A percentile compares a stretch with the other conserved stretches of the same genome.
These are phyloP conservation scores for Furcula furcula DNA, from an alignment of 2,888 invertebrate species.

Conservation along the genomic window DNA sequence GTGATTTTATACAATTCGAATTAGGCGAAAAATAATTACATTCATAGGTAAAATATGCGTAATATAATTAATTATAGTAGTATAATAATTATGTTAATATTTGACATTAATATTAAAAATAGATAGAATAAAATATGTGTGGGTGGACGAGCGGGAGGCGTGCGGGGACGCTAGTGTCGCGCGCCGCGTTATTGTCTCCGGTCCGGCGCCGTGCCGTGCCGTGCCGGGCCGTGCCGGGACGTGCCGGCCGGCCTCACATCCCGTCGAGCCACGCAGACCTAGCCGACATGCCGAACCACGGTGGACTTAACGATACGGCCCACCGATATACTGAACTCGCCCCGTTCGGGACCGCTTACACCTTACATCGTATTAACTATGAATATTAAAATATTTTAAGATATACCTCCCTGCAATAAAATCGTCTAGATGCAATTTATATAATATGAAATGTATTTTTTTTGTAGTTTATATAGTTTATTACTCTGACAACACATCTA, in stretches of 20 bases:
- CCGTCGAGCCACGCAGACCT: slow-evolving; percentile 24
- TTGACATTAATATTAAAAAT: slow-evolving; percentile 82
- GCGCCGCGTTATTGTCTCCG: slow-evolving; percentile 60
- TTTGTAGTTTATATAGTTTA: slow-evolving; percentile 73
- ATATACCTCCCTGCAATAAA: slow-evolving; percentile 78
- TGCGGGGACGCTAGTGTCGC: slow-evolving; percentile 46
- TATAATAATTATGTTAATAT: slow-evolving; percentile 80
- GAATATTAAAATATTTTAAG: slow-evolving; percentile 77
- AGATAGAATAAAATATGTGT: slow-evolving; percentile 80
- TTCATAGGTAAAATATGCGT: slow-evolving; percentile 79
- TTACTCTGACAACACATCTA: slow-evolving; percentile 80
- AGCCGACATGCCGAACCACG: slow-evolving; percentile 38
- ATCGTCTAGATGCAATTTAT: slow-evolving; percentile 75
- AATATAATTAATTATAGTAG: slow-evolving; percentile 70
- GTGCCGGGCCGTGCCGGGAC: slow-evolving; percentile 11
- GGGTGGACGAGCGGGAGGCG: slow-evolving; percentile 75
- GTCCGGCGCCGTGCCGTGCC: slow-evolving; percentile 24
- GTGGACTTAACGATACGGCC: slow-evolving; percentile 25
- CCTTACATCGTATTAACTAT: slow-evolving; percentile 76
- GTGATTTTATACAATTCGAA: slow-evolving; percentile 81
- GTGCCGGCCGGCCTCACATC: slow-evolving; percentile 18
- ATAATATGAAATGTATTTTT: slow-evolving; percentile 77
- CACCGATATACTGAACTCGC: slow-evolving; percentile 46
- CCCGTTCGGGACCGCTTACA: slow-evolving; percentile 66
- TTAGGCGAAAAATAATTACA: slow-evolving; percentile 80